These are phyloP conservation scores for Aldabrachelys gigantea DNA, from an alignment of 2,113 vertebrate species.

Conservation along the genomic window DNA sequence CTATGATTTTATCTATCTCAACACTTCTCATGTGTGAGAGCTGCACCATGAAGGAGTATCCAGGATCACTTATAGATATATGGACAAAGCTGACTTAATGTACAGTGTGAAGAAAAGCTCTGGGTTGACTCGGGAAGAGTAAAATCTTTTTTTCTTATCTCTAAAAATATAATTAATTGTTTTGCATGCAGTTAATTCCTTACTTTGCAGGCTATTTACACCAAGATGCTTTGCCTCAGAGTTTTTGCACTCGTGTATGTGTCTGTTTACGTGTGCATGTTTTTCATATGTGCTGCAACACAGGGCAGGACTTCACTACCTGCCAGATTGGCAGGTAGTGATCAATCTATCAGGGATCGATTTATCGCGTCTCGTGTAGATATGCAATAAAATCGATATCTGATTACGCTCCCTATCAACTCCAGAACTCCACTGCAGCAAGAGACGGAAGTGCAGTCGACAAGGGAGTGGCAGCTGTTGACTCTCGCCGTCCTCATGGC, in stretches of 20 bases:
- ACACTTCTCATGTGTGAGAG: slow-evolving; percentile 14
- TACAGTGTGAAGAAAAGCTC: background rate
- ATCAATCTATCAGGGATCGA: too few species aligned
- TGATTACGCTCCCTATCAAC: too few species aligned
- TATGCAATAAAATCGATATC: too few species aligned
- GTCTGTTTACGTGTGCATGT: background rate
- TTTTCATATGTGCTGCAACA: background rate
- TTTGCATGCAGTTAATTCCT: background rate
- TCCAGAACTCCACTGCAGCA: too few species aligned
- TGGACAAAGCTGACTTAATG: background rate
- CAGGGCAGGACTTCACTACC: too few species aligned
- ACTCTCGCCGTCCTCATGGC: too few species aligned
- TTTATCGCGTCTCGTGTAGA: too few species aligned
- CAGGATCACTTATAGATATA: background rate
- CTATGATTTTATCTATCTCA: slow-evolving; percentile 26
- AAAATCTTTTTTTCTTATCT: slow-evolving; percentile 4
- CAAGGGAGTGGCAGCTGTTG: too few species aligned
- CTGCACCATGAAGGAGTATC: background rate
- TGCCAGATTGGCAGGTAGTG: too few species aligned
- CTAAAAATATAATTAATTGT: background rate
- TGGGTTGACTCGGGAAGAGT: background rate
- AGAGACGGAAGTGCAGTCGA: too few species aligned
- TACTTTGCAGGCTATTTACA: slow-evolving; percentile 1
- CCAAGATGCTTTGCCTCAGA: background rate
- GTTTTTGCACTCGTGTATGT: background rate